Percentiles rank a stretch among this genome's conserved stretches.
Conservation (phyloP, 2,113 vertebrate genomes). For the Gavialis gangeticus region DNA sequence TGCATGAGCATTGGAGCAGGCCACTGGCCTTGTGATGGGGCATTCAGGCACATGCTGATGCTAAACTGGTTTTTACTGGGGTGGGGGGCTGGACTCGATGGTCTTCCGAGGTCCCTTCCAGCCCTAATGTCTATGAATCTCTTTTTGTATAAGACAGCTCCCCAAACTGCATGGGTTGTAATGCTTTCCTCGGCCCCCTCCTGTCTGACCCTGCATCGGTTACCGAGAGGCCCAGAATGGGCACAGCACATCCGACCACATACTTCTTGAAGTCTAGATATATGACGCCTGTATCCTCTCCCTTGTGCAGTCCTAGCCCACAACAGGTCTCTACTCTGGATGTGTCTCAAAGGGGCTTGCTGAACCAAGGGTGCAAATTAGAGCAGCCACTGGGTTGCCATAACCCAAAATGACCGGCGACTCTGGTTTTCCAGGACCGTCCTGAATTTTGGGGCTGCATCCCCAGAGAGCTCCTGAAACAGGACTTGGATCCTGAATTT, state of each 20-base stretch:
- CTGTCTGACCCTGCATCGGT: not conserved
- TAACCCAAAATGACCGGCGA: not conserved
- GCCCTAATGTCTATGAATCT: no score
- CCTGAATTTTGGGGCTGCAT: no score
- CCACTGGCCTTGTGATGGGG: not conserved
- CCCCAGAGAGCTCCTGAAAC: no score
- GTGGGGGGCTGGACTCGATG: no score
- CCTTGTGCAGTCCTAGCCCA: not conserved
- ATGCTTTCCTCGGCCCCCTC: not conserved
- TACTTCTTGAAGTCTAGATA: no score
- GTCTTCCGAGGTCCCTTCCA: no score
- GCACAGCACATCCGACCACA: not conserved
- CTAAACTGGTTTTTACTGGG: not conserved
- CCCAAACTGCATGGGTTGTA: not conserved
- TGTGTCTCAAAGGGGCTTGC: not conserved
- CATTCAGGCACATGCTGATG: not conserved
- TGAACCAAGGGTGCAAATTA: not conserved
- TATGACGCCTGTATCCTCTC: no score
- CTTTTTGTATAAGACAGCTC: not conserved
- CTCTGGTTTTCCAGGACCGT: no score
- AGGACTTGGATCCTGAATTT: no score
- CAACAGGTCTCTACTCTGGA: not conserved
- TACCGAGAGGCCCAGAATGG: not conserved
- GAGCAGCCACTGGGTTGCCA: accelerated
- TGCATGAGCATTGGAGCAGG: not conserved